Base-by-base conservation (phyloP, 1,140 invertebrate genomes). In the Radopholus similis region DNA sequence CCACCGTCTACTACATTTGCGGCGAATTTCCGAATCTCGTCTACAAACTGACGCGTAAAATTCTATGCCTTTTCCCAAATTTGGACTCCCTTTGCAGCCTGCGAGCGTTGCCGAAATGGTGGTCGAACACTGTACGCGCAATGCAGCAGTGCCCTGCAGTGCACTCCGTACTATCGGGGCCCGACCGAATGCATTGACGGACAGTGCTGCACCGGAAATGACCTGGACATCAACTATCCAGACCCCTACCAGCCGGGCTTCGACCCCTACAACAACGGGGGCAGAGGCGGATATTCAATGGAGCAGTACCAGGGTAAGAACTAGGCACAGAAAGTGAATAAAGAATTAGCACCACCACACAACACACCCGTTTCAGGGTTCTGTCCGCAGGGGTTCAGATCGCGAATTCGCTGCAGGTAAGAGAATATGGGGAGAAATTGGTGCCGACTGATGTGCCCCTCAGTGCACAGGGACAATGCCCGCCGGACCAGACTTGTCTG, bases 71-170 rank as follows among this genome's bases (percentile, higher is more conserved):
- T 38, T 65, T 69, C 11, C 30, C 32, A 4, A 23, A 66, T 30
- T 32, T 49, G 18, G 15, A 42, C 18, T 4, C 47, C 47, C 47
- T 40, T 55, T 70, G 51, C 47, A 75, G 73, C 71, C 0, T 76
- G 74, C 55, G 32, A 58, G 57, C 42, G 63, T n/a, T 76, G 74
- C 55, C 44, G 64, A n/a, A 76, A 76, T 35, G 73, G 73, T 13
- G 74, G 73, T 5, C 40, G 64, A 28, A 51, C 62, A 28, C 26
- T 75, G n/a, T 55, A 64, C 47, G 49, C 66, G 18, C 47, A 23
- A 8, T 68, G 66, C 30, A 68, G 58, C 13, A 28, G 30, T 11
- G 35, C 63, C 1, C 18, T 68, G 8, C 66, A 68, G 34, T 68
- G 66, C 42, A 54, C 55, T 11, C 30, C 42, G 28, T 68, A 65